Base-by-base conservation (phyloP, 2,888 invertebrate genomes). In the Gymnocheta viridis region DNA sequence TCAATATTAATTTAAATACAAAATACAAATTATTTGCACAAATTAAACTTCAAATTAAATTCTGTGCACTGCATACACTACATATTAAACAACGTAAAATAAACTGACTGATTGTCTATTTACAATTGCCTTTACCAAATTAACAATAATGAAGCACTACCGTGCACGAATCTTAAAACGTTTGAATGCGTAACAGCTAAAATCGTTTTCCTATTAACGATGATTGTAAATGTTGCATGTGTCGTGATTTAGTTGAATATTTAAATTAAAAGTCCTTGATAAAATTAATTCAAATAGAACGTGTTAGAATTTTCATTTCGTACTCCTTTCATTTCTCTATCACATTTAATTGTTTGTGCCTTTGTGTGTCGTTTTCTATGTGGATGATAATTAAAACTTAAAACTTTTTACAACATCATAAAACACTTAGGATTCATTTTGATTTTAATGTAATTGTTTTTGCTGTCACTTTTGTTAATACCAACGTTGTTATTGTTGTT, bases 331-430 rank as follows among this genome's bases (percentile, higher is more conserved):
- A 22, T 10, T n/a, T 58, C 49, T n/a, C 10, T 54, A 35, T 32
- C 12, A 38, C 4, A 51, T 60, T 58, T 10, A 24, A 10, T 24
- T 66, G 38, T 32, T 58, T 22, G 35, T 47, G 10, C 7, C 54
- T 32, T 29, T 54, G 35, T 32, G 32, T 54, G 64, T 27, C 70
- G 66, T 54, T 44, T 35, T 66, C 51, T 14, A 66, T 51, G 44
- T 77, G 35, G 80, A 82, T 66, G 85, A 85, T 85, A 82, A 85
- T 85, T 85, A 83, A 83, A 83, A 74, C 54, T 78, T 60, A 85
- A 80, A 82, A 78, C 51, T 81, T 76, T 83, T 72, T 49, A 77
- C 77, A 81, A 82, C 82, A 81, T 81, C 82, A 85, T 81, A 82
- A 85, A 85, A 85, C 81, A 85, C 81, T 82, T 78, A 82, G 81